Conservation (phyloP, 2,888 invertebrate species). For the Melipona beecheii region DNA sequence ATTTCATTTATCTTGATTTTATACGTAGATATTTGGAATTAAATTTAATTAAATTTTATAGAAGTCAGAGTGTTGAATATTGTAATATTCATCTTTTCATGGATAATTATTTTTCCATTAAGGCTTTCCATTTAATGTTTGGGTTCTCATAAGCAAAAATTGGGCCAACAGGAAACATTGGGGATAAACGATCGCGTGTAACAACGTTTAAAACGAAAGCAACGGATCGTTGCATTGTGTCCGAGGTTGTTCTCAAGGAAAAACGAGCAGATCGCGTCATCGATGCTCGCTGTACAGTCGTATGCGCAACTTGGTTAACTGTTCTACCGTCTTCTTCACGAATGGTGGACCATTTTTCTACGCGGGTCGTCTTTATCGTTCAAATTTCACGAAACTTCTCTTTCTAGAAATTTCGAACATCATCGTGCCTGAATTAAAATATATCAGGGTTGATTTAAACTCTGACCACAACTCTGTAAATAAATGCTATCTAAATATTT, state of each 20-base stretch:
- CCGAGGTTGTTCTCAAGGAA: constrained; percentile 62
- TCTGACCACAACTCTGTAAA: too few relatives aligned
- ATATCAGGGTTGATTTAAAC: not conserved
- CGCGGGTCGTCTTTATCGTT: not conserved
- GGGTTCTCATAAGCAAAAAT: constrained; percentile 7
- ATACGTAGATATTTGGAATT: too few relatives aligned
- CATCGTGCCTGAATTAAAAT: not conserved
- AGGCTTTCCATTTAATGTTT: not conserved
- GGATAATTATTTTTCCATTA: not conserved
- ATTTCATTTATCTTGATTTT: too few relatives aligned
- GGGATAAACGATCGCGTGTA: constrained; percentile 45
- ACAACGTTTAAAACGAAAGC: constrained; percentile 56
- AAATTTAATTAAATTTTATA: not conserved
- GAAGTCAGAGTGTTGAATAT: not conserved
- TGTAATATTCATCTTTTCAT: not conserved
- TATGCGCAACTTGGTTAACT: constrained; percentile 25
- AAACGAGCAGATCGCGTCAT: constrained; percentile 56
- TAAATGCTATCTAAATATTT: too few relatives aligned
- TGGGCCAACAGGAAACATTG: constrained; percentile 17
- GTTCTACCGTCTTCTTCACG: constrained; percentile 1
- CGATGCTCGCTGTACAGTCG: constrained; percentile 31
- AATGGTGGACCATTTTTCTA: not conserved
- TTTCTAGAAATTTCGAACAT: not conserved
- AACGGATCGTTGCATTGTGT: constrained; percentile 59
- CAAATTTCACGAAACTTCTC: not conserved